Percentiles rank a stretch among this genome's conserved stretches.
Evolutionary conservation across 2,113 vertebrate genomes (phyloP).

Genomic region (Malurus cyaneus): DNA sequence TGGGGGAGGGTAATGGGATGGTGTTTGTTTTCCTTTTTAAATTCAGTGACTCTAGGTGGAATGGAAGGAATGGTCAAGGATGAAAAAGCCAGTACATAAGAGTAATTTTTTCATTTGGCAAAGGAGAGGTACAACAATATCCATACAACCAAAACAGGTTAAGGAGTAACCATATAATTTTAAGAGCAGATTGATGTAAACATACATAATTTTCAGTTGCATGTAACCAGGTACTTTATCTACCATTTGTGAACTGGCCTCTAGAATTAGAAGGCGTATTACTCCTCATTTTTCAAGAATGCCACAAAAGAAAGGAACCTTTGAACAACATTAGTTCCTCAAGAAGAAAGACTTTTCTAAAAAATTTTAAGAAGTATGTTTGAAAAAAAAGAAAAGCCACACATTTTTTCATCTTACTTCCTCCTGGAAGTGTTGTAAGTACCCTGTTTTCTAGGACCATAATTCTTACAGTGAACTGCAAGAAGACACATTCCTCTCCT

Average conservation of each 20-base stretch:
- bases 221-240: not conserved
- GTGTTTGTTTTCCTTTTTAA: not conserved
- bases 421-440: not conserved
- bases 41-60: not conserved
- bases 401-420: not conserved
- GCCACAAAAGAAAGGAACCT: not conserved
- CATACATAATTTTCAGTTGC: not conserved
- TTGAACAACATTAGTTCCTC: not conserved
- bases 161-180: not conserved
- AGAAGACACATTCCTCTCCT: not conserved
- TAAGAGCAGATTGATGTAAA: not conserved
- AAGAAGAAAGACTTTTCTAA: not conserved
- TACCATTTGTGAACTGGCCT: not conserved
- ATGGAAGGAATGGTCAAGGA: not conserved
- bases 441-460: not conserved
- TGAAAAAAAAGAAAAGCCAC: not conserved
- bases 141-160: not conserved
- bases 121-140: not conserved
- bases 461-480: not conserved
- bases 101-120: not conserved
- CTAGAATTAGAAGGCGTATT: not conserved
- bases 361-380: not conserved
- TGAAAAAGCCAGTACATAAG: not conserved
- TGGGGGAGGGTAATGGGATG: accelerated
- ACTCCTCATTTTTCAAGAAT: not conserved